These are phyloP conservation scores for Metaphire vulgaris DNA, from an alignment of 1,140 invertebrate species.

Conservation along the genomic window DNA sequence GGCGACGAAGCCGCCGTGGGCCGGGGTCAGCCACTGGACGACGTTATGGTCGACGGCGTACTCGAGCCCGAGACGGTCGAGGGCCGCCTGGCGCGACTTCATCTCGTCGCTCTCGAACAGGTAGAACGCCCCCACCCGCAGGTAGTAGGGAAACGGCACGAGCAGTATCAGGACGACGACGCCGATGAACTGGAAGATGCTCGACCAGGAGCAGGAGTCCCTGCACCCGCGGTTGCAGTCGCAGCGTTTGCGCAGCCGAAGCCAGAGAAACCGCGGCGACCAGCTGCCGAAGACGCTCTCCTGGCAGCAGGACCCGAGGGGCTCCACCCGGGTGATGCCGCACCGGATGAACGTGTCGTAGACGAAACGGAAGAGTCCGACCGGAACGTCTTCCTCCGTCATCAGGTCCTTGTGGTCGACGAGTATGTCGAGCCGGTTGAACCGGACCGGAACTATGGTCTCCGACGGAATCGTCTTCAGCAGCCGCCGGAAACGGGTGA, in stretches of 20 bases:
- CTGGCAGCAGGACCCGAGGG: slow-evolving; percentile 24
- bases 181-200: slow-evolving; percentile 7
- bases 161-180: neutral
- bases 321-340: slow-evolving; percentile 12
- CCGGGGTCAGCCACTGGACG: slow-evolving; percentile 21
- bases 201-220: slow-evolving; percentile 17
- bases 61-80: slow-evolving; percentile 18
- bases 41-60: slow-evolving; percentile 6
- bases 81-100: neutral
- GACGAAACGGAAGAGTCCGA: slow-evolving; percentile 22
- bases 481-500: slow-evolving; percentile 27
- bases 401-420: slow-evolving; percentile 27
- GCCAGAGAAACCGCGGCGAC: slow-evolving; percentile 24
- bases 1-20: slow-evolving; percentile 17
- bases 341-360: slow-evolving; percentile 25
- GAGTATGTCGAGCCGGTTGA: slow-evolving; percentile 21
- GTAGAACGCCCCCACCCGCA: slow-evolving; percentile 24
- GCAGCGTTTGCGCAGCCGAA: slow-evolving; percentile 16
- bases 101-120: slow-evolving; percentile 53
- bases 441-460: slow-evolving; percentile 27
- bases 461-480: slow-evolving; percentile 28
- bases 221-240: slow-evolving; percentile 7
- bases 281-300: slow-evolving; percentile 29
- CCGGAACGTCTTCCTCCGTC: slow-evolving; percentile 21
- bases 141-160: slow-evolving; percentile 22